Percentiles rank a stretch among this genome's conserved stretches.
phyloP scores from a whole-genome alignment of 2,113 vertebrate species.

The Rhinolophus sinicus region DNA sequence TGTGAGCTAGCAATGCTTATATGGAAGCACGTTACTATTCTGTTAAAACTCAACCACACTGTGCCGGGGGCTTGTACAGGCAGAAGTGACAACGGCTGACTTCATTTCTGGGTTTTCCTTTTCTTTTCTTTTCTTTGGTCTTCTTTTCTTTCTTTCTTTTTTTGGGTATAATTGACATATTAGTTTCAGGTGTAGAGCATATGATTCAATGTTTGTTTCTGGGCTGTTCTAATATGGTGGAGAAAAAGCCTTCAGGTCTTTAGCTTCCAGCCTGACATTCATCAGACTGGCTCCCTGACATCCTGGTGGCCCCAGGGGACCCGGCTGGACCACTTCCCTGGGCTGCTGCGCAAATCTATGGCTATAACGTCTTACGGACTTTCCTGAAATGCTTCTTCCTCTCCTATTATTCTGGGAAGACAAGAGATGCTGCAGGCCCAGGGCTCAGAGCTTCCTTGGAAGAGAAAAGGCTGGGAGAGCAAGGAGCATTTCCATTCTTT shows the following conservation, averaged over 20 bases:
- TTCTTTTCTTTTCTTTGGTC: too few species aligned
- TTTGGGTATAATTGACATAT: neutral
- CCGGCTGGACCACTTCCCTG: neutral
- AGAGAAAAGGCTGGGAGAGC: neutral
- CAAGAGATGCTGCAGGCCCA: neutral
- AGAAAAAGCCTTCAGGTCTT: neutral
- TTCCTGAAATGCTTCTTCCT: neutral
- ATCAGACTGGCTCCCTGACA: neutral
- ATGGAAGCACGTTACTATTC: neutral
- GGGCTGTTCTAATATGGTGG: neutral
- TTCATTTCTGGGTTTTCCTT: neutral
- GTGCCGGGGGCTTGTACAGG: neutral
- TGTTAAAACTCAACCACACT: neutral
- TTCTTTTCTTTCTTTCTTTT: too few species aligned
- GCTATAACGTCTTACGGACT: neutral
- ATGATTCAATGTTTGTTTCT: neutral
- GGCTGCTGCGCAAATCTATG: neutral
- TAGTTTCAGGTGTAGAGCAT: neutral
- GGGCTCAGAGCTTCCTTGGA: neutral
- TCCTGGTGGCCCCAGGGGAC: neutral
- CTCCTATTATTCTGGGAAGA: neutral
- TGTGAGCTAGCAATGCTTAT: neutral
- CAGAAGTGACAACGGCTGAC: neutral
- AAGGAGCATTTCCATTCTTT: neutral
- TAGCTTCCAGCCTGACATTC: neutral